Evolutionary conservation across 1,140 invertebrate species (phyloP).

Genomic region (Apis dorsata): DNA sequence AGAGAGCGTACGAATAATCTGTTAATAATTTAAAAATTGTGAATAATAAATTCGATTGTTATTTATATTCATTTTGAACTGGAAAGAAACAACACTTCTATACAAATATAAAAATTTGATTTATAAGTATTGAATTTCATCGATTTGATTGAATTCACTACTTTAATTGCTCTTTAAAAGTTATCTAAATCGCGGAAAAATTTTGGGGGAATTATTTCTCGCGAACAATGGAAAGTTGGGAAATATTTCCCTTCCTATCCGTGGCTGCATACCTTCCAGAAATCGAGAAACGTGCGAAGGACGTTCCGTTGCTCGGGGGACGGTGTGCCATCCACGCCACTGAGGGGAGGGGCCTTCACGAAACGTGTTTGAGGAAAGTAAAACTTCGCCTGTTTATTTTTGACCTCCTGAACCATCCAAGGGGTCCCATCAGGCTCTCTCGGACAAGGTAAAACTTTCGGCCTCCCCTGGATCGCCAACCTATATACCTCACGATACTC

Average conservation of each 20-base stretch:
- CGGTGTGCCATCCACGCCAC: background rate
- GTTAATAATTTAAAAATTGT: no score
- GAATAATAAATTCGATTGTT: no score
- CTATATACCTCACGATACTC: background rate
- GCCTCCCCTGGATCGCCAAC: slow-evolving; percentile 12
- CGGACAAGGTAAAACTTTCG: slow-evolving; percentile 43
- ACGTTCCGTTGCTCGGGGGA: slow-evolving; percentile 25
- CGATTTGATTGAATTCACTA: no score
- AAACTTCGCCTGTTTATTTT: slow-evolving; percentile 68
- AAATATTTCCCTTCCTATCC: slow-evolving; percentile 62
- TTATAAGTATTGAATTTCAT: no score
- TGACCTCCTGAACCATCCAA: slow-evolving; percentile 59
- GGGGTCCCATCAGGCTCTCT: slow-evolving; percentile 39
- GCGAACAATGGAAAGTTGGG: slow-evolving; percentile 48
- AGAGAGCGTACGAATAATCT: no score
- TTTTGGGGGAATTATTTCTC: slow-evolving; percentile 47
- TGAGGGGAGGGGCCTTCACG: background rate
- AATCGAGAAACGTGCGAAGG: slow-evolving; percentile 55
- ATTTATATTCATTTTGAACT: no score
- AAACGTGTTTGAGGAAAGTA: slow-evolving; percentile 57
- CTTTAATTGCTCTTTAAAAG: background rate
- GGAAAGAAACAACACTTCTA: no score
- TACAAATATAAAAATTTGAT: no score
- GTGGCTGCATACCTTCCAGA: slow-evolving; percentile 44
- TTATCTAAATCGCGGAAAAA: slow-evolving; percentile 36